Conservation (phyloP, 1,140 invertebrate species). For the Rhagoletis zephyria region DNA sequence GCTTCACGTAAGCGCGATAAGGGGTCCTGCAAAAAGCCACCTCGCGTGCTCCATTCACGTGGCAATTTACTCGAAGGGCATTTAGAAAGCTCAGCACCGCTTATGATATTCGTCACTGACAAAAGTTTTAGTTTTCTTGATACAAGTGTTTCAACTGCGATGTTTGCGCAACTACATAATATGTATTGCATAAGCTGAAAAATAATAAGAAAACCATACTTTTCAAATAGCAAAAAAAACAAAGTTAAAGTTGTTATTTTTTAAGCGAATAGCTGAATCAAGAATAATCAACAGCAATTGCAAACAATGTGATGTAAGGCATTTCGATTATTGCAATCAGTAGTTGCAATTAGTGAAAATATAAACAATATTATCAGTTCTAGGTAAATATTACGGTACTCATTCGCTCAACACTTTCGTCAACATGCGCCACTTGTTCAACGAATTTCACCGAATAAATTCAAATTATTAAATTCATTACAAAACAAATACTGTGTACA, state of each 20-base stretch:
- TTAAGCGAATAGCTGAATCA: too few relatives aligned
- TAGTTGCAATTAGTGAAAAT: not conserved
- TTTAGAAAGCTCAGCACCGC: too few relatives aligned
- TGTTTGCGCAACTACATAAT: not conserved
- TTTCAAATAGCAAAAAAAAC: not conserved
- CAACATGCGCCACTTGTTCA: not conserved
- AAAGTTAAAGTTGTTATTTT: not conserved
- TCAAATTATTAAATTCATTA: not conserved
- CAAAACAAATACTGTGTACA: constrained; percentile 29
- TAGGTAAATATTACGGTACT: not conserved
- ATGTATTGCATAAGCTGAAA: not conserved
- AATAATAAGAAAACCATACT: not conserved
- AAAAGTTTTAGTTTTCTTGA: too few relatives aligned
- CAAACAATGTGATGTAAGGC: not conserved
- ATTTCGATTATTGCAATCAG: not conserved
- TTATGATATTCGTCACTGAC: too few relatives aligned
- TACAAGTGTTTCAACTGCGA: not conserved
- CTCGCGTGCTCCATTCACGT: too few relatives aligned
- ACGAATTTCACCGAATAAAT: constrained; percentile 20
- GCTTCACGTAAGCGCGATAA: too few relatives aligned
- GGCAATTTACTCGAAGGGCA: too few relatives aligned
- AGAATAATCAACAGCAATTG: not conserved
- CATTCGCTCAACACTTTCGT: not conserved
- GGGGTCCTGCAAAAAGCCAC: too few relatives aligned
- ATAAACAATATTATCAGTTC: not conserved